phyloP scores from a whole-genome alignment of 2,797 vertebrate species.

The Lepus townsendii region DNA sequence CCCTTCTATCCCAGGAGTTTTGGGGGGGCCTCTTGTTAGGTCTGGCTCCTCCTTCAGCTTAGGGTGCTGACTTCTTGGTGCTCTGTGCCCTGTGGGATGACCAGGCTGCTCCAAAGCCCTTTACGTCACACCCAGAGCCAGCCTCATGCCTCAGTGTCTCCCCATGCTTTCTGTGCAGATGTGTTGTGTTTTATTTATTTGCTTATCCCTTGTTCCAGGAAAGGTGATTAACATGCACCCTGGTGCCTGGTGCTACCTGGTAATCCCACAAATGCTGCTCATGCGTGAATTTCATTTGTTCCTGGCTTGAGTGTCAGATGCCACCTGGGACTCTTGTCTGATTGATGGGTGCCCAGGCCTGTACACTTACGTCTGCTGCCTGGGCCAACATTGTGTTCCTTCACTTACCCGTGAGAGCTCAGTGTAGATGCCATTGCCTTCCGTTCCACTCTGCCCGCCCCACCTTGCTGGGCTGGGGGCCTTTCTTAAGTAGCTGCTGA shows the following conservation, averaged over 20 bases:
- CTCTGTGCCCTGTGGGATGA: background rate
- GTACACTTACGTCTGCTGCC: background rate
- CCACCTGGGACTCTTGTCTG: background rate
- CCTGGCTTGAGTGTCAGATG: background rate
- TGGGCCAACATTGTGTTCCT: background rate
- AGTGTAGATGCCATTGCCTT: background rate
- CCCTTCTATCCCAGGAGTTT: background rate
- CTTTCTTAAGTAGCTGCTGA: background rate
- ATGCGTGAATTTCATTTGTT: background rate
- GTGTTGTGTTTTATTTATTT: background rate
- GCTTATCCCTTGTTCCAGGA: background rate
- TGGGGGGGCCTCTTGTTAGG: background rate
- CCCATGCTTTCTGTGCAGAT: background rate
- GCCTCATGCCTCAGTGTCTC: background rate
- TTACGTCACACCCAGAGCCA: background rate
- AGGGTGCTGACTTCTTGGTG: background rate
- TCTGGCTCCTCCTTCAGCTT: background rate
- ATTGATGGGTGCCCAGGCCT: background rate
- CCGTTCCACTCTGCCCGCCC: background rate
- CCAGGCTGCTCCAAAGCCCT: background rate
- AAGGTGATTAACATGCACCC: background rate
- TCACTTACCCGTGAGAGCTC: background rate
- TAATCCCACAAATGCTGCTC: background rate
- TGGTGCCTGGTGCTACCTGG: background rate
- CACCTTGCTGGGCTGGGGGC: background rate